Conservation (phyloP, 2,113 vertebrate species). For the Eira barbara region DNA sequence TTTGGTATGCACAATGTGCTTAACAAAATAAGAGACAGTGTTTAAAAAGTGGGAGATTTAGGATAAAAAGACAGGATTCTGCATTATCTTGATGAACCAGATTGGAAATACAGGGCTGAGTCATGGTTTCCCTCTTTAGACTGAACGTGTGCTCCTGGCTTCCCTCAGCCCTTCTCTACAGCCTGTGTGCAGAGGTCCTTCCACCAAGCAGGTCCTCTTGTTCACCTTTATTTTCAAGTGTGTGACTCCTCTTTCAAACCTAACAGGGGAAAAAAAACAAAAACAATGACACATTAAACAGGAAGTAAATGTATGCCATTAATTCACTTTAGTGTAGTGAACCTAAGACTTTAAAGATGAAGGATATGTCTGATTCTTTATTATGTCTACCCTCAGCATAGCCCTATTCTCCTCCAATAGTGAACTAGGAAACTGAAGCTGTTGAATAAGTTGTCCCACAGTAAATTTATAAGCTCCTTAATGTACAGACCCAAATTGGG, state of each 20-base stretch:
- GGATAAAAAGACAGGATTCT: neutral
- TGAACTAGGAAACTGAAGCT: neutral
- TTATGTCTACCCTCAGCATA: neutral
- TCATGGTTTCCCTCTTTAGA: neutral
- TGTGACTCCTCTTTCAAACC: neutral
- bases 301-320: neutral
- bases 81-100: neutral
- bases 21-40: neutral
- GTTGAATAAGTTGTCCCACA: neutral
- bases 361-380: neutral
- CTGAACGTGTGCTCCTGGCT: accelerated
- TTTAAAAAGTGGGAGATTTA: conserved; percentile 16
- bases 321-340: neutral
- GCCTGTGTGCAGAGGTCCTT: neutral
- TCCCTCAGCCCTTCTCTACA: neutral
- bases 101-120: neutral
- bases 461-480: neutral
- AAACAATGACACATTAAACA: neutral
- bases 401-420: neutral
- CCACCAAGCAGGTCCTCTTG: neutral
- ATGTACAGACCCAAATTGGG: neutral
- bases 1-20: neutral
- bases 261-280: neutral
- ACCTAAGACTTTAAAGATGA: neutral
- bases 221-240: neutral